Percentiles rank a stretch among this genome's conserved stretches.
phyloP scores from a whole-genome alignment of 2,113 vertebrate genomes.

The Rhizomys pruinosus region DNA sequence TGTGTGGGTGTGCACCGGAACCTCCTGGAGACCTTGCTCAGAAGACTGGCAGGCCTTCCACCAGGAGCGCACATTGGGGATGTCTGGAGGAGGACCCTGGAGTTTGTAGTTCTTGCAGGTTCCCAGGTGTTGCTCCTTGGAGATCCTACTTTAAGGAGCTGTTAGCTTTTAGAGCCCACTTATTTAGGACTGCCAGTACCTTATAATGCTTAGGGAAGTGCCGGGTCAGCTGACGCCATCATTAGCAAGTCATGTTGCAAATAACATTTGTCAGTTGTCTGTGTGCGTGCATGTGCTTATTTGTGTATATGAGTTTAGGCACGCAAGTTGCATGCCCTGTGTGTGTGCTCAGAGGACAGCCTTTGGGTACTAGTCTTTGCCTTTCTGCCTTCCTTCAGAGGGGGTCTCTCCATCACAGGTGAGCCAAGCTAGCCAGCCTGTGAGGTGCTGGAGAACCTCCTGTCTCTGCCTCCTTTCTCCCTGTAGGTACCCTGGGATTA shows the following conservation, averaged over 20 bases:
- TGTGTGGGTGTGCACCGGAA: rapidly evolving
- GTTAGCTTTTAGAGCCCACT: neutral
- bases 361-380: too few species aligned
- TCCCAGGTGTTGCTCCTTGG: neutral
- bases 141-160: neutral
- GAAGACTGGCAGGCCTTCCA: too few species aligned
- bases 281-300: too few species aligned
- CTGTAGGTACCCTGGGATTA: too few species aligned
- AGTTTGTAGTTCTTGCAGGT: neutral
- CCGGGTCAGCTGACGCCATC: neutral
- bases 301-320: too few species aligned
- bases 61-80: neutral
- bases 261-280: neutral
- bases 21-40: neutral
- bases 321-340: too few species aligned
- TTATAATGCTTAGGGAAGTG: neutral
- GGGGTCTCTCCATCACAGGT: too few species aligned
- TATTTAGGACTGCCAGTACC: neutral
- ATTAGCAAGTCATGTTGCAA: neutral
- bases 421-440: too few species aligned
- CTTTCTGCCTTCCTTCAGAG: too few species aligned
- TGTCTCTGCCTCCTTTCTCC: too few species aligned
- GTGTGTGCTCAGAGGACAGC: too few species aligned
- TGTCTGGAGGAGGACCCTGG: neutral
- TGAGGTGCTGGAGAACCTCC: too few species aligned